These are phyloP conservation scores for Drosophila novamexicana DNA, from an alignment of 1,140 invertebrate species.

Conservation along the genomic window DNA sequence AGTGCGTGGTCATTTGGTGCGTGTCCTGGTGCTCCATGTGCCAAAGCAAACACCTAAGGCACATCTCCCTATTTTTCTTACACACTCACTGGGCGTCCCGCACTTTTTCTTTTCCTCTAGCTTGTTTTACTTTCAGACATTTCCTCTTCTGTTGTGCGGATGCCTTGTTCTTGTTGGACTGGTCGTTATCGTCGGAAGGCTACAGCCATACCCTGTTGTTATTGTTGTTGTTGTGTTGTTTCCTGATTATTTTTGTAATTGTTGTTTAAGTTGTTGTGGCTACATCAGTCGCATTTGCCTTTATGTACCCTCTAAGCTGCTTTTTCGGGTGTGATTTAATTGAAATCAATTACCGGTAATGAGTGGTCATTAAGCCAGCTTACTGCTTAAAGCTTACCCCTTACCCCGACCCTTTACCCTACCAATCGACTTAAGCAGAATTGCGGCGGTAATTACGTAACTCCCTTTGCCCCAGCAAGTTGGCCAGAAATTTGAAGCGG, in stretches of 20 bases:
- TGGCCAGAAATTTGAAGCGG: not conserved
- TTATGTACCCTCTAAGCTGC: slow-evolving; percentile 39
- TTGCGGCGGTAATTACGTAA: slow-evolving; percentile 28
- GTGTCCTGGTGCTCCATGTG: slow-evolving; percentile 36
- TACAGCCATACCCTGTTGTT: slow-evolving; percentile 15
- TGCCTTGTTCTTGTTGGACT: slow-evolving; percentile 33
- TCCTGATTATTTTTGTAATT: slow-evolving; percentile 82
- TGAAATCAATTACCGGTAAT: slow-evolving; percentile 84
- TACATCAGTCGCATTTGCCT: slow-evolving; percentile 69
- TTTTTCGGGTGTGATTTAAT: slow-evolving; percentile 81
- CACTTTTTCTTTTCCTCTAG: not conserved
- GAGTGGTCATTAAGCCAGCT: slow-evolving; percentile 81
- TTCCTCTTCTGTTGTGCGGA: slow-evolving; percentile 47
- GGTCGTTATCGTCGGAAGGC: slow-evolving; percentile 40
- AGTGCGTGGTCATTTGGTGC: slow-evolving; percentile 52
- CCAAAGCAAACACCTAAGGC: slow-evolving; percentile 54
- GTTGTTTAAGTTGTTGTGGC: slow-evolving; percentile 80
- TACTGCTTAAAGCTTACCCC: slow-evolving; percentile 37
- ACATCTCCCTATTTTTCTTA: slow-evolving; percentile 5
- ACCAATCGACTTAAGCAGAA: slow-evolving; percentile 25
- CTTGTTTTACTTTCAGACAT: slow-evolving; percentile 64
- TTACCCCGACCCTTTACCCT: slow-evolving; percentile 12
- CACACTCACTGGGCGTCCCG: not conserved
- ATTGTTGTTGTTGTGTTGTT: slow-evolving; percentile 42
- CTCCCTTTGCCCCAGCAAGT: slow-evolving; percentile 7